Evolutionary conservation across 2,888 invertebrate species (phyloP).

Genomic region (Lamellibrachia columna): DNA sequence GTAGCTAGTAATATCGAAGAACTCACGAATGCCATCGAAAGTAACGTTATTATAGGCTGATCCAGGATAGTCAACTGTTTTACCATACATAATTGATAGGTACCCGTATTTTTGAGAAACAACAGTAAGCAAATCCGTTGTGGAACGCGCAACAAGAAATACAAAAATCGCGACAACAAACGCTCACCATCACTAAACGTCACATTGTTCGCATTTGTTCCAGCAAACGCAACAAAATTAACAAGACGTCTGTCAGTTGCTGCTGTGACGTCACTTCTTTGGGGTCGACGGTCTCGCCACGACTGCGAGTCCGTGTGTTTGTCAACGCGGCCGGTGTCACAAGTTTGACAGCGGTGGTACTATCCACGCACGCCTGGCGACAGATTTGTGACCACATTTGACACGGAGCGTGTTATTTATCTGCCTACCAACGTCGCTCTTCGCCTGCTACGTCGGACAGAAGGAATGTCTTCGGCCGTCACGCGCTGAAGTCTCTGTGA

Average conservation of each 20-base stretch:
- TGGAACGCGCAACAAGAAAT: neutral
- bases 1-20: too few relatives aligned
- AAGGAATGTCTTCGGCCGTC: neutral
- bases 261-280: neutral
- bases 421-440: neutral
- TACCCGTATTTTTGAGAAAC: neutral
- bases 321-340: constrained; percentile 9
- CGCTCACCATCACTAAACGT: too few relatives aligned
- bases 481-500: neutral
- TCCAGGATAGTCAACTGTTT: neutral
- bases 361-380: neutral
- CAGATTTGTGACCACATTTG: neutral
- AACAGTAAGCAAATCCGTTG: too few relatives aligned
- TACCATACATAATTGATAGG: neutral
- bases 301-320: neutral
- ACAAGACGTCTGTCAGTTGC: neutral
- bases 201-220: neutral
- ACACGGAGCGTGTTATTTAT: neutral
- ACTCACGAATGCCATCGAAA: neutral
- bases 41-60: neutral
- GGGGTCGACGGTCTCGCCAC: neutral
- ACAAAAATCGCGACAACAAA: neutral
- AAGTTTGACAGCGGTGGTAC: neutral
- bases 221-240: neutral
- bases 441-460: neutral